These are phyloP conservation scores for Ptychobarbus kaznakovi DNA, from an alignment of 2,797 vertebrate species.

Conservation along the genomic window DNA sequence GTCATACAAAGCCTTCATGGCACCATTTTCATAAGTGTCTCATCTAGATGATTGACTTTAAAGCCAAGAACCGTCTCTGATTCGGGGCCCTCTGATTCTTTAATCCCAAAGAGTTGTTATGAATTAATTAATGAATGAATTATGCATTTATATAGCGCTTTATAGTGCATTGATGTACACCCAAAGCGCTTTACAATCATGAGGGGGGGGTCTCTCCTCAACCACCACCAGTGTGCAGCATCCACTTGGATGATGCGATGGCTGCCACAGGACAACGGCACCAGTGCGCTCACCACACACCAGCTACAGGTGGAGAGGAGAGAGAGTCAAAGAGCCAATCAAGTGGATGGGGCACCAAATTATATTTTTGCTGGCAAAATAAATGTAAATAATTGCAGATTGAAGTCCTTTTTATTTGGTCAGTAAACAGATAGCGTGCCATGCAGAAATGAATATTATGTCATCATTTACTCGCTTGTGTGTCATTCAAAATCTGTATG, in stretches of 20 bases:
- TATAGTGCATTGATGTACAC: too few relatives aligned
- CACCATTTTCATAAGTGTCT: slow-evolving; percentile 27
- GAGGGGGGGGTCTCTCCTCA: too few relatives aligned
- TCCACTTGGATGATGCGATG: too few relatives aligned
- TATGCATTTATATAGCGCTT: too few relatives aligned
- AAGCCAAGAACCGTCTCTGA: slow-evolving; percentile 6
- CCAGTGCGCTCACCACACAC: too few relatives aligned
- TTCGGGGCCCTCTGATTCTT: not conserved
- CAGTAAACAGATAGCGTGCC: not conserved
- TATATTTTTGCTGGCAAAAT: not conserved
- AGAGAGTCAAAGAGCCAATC: too few relatives aligned
- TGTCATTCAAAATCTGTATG: not conserved
- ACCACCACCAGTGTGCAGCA: too few relatives aligned
- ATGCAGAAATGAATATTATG: not conserved
- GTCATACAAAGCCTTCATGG: slow-evolving; percentile 16
- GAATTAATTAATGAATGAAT: too few relatives aligned
- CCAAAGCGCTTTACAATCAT: too few relatives aligned
- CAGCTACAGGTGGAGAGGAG: too few relatives aligned
- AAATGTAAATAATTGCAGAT: not conserved
- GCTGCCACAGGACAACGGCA: too few relatives aligned
- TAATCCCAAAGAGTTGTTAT: not conserved
- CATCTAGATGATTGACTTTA: not conserved
- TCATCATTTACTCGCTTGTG: not conserved
- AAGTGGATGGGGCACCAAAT: not conserved
- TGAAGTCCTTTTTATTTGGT: not conserved